Evolutionary conservation across 2,888 invertebrate genomes (phyloP), one percentile per base, ranked within the genome.

Genomic region (Lepidocyrtinus sp.): DNA sequence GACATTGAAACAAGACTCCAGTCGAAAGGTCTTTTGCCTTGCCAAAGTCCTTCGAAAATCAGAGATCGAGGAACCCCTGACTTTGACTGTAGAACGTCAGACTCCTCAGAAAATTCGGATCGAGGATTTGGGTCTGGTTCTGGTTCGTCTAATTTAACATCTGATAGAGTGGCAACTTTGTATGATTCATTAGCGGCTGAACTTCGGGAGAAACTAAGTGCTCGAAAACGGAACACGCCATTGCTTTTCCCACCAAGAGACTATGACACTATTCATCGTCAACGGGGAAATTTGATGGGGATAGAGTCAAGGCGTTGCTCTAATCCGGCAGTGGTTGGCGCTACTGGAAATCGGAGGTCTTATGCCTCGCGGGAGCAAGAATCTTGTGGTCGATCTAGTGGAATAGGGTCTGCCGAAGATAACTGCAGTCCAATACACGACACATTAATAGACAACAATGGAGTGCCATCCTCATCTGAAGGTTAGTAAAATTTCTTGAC

Each of bases 141-240:
- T 55, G 86, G 86, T 25, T 75, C 85, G 1, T 84, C 84, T 2
- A 87, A 87, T 59, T 75, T 85, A 15, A 86, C 86, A 5, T 86
- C 86, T 84, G 88, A 89, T 75, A 87, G 91, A 87, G 91, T 94
- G 25, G 92, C 95, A 24, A 94, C 93, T 81, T 91, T 96, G 7
- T 97, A 96, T 88, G 96, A 97, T 88, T 96, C 96, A 50, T 90
- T 98, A 84, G 96, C 97, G 0, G 96, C 96, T 0, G 98, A 98
- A 88, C 89, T 98, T 85, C 92, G 96, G 86, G 93, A 93, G 77
- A 94, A 94, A 88, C 89, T 96, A 71, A 88, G 86, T 27, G 82
- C 84, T 12, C 27, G 86, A 26, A 88, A 86, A 88, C 88, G 83
- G 85, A 88, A 91, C 79, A 92, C 91, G 3, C 97, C 97, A 0